Evolutionary conservation across 2,113 vertebrate species (phyloP), one percentile per base, ranked within the genome.

Genomic region (Pterocles gutturalis): DNA sequence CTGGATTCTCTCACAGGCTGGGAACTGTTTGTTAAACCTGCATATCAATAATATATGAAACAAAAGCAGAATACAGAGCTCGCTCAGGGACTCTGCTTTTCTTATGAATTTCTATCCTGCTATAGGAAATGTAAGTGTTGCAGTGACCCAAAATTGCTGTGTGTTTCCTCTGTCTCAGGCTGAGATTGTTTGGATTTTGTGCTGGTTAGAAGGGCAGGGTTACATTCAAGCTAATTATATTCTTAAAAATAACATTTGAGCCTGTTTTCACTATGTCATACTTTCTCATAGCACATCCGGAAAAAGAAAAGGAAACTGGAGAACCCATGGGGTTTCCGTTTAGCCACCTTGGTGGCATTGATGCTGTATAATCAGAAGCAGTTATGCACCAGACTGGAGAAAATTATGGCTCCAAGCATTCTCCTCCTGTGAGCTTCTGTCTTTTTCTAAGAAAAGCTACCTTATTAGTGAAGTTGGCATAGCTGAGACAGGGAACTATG

Each of bases 351-450:
- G 64, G 69, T 85, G 45, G 78, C 16, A 15, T 17, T 58, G 33
- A 55, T 96, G 61, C 64, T 96, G 70, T 72, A 48, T 67, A 89
- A 94, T 95, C 84, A 88, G 51, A 54, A 49, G 7, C 75, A 73
- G 48, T 94, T 95, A 91, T 38, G 29, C 57, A 79, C 86, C 70
- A 84, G 38, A 10, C 28, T 69, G 76, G 26, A 61, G 87, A 34
- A 87, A 51, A 89, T 75, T 11, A 82, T 33, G 48, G 65, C 81
- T 96, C 87, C 38, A 22, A 87, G 75, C 38, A 1, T 60, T 66
- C 48, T 83, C 1, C 1, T 75, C 82, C 82, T 66, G 29, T 36
- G 33, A 17, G 38, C 46, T 71, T 66, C 38, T 65, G 16, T 34
- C 62, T 78, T 57, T 76, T 69, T 60, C 21, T 61, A 65, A 45